Evolutionary conservation across 1,140 invertebrate genomes (phyloP), one percentile per base, ranked within the genome.

Genomic region (Tetranychus cinnabarinus): DNA sequence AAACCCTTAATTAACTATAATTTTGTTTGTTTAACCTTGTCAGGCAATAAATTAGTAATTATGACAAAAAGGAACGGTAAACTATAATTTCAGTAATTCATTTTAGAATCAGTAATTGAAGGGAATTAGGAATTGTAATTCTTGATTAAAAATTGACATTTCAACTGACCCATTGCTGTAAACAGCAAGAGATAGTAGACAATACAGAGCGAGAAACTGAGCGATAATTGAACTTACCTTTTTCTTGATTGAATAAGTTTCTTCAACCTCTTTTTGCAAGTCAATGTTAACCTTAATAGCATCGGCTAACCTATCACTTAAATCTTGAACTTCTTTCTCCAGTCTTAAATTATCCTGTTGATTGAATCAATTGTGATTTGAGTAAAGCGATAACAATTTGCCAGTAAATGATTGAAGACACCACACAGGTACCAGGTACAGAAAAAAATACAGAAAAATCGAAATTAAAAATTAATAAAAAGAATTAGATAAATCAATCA

Each of bases 291-390:
- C 56, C n/a, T 66, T 62, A 60, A 72, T 66, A 47, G 69, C 59
- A 63, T 74, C 74, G 37, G 74, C 69, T 8, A 81, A 72, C 66
- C 81, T 78, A 15, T 76, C 75, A 47, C 71, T 76, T 3, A 82
- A 69, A 50, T 73, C 77, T 36, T 78, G 75, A 68, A 83, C 80
- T 65, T 86, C 84, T 46, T 75, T 74, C 65, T 85, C 83, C 1
- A 85, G 68, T 23, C 71, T 69, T 48, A 75, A 69, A 52, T 77
- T 76, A 64, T 83, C 81, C 68, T 78, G 69, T 55, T 47, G 36
- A 23, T 35, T 4, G 46, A 46, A 42, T 6, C 15, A 23, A 37
- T 31, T 31, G 33, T 31, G 23, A 52, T 56, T 52, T 61, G 7
- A 39, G 8, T 12, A 36, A 10, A 50, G 37, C 7, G 2, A 35